Percentiles rank a stretch among this genome's conserved stretches.
Evolutionary conservation across 2,113 vertebrate species (phyloP).

Genomic region (Pampusana beccarii): DNA sequence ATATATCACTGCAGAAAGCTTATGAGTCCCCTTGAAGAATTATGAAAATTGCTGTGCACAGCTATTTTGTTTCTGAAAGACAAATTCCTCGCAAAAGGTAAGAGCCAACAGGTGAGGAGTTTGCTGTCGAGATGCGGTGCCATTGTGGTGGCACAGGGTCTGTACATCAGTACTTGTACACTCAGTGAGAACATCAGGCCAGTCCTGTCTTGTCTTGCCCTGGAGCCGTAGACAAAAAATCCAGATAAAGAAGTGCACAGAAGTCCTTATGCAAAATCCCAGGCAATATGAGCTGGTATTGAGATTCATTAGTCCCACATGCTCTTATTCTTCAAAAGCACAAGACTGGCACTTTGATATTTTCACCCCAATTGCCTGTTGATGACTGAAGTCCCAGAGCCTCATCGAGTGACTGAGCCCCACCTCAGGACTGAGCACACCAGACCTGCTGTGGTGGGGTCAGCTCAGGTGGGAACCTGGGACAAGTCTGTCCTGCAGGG

Average conservation of each 20-base stretch:
- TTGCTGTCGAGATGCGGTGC: neutral
- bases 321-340: neutral
- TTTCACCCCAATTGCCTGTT: neutral
- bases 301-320: neutral
- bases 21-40: neutral
- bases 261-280: neutral
- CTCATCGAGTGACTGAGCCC: fast-evolving
- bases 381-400: neutral
- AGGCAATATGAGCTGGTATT: neutral
- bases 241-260: neutral
- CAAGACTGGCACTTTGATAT: neutral
- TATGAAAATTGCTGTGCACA: slow-evolving; percentile 13
- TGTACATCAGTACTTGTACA: fast-evolving
- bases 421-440: fast-evolving
- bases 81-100: neutral
- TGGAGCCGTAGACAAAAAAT: neutral
- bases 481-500: neutral
- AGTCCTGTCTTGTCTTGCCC: neutral
- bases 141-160: neutral
- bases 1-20: slow-evolving; percentile 27
- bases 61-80: slow-evolving; percentile 38
- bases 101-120: neutral
- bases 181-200: fast-evolving
- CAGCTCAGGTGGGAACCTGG: neutral
- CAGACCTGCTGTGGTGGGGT: neutral